Evolutionary conservation across 2,113 vertebrate genomes (phyloP).

Genomic region (Vimba vimba): DNA sequence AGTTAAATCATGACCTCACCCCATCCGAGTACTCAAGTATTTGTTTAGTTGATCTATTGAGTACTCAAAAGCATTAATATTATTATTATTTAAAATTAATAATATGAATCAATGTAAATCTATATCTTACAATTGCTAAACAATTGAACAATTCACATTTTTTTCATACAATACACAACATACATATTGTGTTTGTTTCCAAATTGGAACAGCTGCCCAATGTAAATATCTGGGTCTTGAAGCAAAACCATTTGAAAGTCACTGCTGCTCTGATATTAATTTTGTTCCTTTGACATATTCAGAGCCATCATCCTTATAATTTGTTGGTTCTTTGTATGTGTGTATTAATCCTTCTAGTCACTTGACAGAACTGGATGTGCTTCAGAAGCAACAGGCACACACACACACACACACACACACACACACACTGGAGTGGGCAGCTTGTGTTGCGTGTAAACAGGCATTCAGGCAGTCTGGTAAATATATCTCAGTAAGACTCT

Average conservation of each 20-base stretch:
- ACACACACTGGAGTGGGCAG: slow-evolving; percentile 59
- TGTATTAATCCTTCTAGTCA: slow-evolving; percentile 43
- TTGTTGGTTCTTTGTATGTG: slow-evolving; percentile 49
- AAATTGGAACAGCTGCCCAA: not conserved
- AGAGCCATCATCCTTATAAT: slow-evolving; percentile 83
- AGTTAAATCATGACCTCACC: too few relatives aligned
- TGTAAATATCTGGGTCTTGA: not conserved
- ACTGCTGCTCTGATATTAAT: slow-evolving; percentile 84
- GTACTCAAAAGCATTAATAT: too few relatives aligned
- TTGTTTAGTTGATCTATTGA: too few relatives aligned
- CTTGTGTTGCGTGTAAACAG: slow-evolving; percentile 79
- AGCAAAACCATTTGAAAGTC: not conserved
- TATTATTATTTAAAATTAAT: too few relatives aligned
- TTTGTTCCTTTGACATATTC: slow-evolving; percentile 85
- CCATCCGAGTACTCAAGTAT: too few relatives aligned
- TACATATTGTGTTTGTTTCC: not conserved
- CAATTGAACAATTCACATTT: too few relatives aligned
- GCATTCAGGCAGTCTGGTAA: slow-evolving; percentile 66
- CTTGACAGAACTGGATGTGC: slow-evolving; percentile 45
- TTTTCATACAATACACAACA: not conserved
- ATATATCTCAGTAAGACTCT: slow-evolving; percentile 61
- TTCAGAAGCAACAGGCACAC: slow-evolving; percentile 47
- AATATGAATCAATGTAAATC: too few relatives aligned
- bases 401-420: slow-evolving; percentile 30
- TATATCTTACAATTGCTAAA: too few relatives aligned